Conservation (phyloP, 2,797 vertebrate species). For the Tokudaia muenninki region DNA sequence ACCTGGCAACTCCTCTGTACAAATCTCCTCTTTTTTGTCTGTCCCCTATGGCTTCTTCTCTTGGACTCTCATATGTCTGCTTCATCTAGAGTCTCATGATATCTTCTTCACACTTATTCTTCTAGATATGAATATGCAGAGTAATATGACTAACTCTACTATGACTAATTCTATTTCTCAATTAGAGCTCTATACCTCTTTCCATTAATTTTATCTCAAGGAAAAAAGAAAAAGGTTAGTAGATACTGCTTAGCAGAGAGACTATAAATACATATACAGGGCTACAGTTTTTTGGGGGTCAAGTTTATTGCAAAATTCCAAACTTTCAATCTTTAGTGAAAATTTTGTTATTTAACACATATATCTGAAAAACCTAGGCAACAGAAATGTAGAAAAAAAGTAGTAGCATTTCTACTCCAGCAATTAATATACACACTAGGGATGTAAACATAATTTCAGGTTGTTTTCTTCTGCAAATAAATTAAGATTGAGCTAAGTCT, state of each 20-base stretch:
- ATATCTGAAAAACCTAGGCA: background rate
- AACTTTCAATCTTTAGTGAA: background rate
- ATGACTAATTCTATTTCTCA: background rate
- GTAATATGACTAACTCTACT: background rate
- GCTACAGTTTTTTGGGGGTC: background rate
- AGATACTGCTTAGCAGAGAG: background rate
- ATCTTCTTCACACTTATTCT: background rate
- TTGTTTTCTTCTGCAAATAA: background rate
- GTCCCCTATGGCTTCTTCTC: background rate
- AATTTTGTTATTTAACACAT: background rate
- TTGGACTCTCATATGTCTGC: background rate
- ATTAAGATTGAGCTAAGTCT: conserved; percentile 8
- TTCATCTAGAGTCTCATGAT: background rate
- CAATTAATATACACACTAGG: background rate
- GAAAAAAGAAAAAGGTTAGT: background rate
- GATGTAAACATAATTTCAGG: background rate
- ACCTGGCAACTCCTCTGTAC: background rate
- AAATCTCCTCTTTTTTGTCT: background rate
- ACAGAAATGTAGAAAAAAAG: background rate
- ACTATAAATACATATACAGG: background rate
- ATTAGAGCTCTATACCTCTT: background rate
- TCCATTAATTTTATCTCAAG: background rate
- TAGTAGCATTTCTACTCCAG: background rate
- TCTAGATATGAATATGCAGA: background rate
- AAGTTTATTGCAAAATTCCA: background rate